Percentiles rank a stretch among this genome's conserved stretches.
Evolutionary conservation across 2,797 vertebrate genomes (phyloP).

Genomic region (Limnodromus scolopaceus): DNA sequence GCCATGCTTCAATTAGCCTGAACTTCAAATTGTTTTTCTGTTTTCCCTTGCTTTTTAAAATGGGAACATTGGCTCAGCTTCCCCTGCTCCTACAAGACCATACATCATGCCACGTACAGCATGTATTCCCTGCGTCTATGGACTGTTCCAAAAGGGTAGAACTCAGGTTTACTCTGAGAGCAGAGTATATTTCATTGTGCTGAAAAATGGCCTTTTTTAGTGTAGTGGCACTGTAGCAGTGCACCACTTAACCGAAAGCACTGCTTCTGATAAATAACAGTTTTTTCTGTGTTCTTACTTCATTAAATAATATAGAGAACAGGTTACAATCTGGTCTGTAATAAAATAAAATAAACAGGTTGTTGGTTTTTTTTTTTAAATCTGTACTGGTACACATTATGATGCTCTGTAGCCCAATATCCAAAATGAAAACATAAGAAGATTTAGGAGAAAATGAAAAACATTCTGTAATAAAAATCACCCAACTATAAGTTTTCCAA

Average conservation of each 20-base stretch:
- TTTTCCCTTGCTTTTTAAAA: not conserved
- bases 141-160: not conserved
- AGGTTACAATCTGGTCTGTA: not conserved
- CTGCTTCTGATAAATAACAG: not conserved
- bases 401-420: not conserved
- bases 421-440: not conserved
- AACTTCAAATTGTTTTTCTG: not conserved
- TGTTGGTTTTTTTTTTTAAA: not conserved
- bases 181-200: not conserved
- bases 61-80: not conserved
- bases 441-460: not conserved
- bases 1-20: not conserved
- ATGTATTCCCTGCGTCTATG: not conserved
- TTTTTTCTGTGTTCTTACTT: not conserved
- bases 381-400: not conserved
- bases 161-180: not conserved
- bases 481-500: not conserved
- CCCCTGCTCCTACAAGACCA: not conserved
- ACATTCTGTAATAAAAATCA: not conserved
- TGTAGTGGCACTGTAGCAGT: not conserved
- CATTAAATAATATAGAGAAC: not conserved
- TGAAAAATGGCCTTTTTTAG: not conserved
- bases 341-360: not conserved
- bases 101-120: fast-evolving
- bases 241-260: not conserved